phyloP scores from a whole-genome alignment of 2,113 vertebrate genomes.

The Equus quagga region DNA sequence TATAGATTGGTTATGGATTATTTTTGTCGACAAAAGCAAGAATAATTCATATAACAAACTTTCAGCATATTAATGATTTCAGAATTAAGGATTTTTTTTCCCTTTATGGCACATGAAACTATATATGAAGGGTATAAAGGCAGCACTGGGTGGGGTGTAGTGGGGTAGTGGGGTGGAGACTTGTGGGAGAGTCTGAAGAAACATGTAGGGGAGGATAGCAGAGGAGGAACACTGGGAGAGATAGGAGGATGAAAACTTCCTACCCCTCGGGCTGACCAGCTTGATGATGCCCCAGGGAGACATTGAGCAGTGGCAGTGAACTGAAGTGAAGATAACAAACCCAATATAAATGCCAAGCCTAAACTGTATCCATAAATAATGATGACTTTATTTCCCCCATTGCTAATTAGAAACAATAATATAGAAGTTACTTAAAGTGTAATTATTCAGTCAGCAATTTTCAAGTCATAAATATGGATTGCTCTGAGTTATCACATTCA shows the following conservation, averaged over 20 bases:
- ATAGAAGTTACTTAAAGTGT: slow-evolving; percentile 81
- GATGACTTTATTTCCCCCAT: slow-evolving; percentile 78
- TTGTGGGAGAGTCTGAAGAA: neutral
- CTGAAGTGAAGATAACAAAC: neutral
- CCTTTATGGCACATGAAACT: neutral
- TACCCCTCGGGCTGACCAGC: no score
- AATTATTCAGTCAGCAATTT: slow-evolving; percentile 83
- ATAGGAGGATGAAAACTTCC: no score
- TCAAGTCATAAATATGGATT: slow-evolving; percentile 82
- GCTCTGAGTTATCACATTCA: slow-evolving; percentile 71
- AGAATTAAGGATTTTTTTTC: neutral
- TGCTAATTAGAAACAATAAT: slow-evolving; percentile 84
- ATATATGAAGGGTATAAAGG: neutral
- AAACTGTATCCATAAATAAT: slow-evolving; percentile 79
- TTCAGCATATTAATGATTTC: neutral
- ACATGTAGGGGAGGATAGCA: neutral
- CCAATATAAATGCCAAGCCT: neutral
- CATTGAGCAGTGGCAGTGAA: neutral
- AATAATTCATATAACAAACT: neutral
- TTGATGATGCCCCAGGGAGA: neutral
- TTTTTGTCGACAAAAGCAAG: neutral
- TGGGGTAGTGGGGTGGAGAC: neutral
- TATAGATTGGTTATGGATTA: no score
- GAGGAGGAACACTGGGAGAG: neutral
- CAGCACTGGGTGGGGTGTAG: neutral